Base-by-base conservation (phyloP, 2,797 vertebrate species). In the Pempheris klunzingeri region DNA sequence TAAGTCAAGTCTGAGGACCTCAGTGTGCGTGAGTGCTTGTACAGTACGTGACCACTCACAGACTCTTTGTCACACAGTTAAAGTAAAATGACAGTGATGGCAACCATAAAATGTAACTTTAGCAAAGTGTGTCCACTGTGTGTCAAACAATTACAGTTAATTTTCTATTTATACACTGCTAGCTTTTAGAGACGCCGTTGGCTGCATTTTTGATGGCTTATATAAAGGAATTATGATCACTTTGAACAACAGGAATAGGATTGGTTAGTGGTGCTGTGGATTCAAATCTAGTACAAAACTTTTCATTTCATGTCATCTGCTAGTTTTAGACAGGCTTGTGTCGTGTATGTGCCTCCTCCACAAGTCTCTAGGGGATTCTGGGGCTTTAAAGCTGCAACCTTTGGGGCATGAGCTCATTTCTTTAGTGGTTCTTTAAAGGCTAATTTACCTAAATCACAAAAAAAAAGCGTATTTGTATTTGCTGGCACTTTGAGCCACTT, bases 31-130 rank as follows among this genome's bases (percentile, higher is more conserved):
- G 65, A 61, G 49, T 52, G n/a, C 17, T 65, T 57, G 70, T 70
- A 46, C 58, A 61, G 71, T 50, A 44, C 71, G 69, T 67, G 69
- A 79, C 38, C 34, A 32, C 64, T 70, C 74, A 78, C 63, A 67
- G 64, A 43, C 4, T 44, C 36, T 50, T 41, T 38, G 30, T 82
- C 43, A 47, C 55, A 41, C 54, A 57, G 47, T 65, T 53, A 73
- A 57, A 54, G n/a, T 38, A 34, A 81, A 71, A 66, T 8, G 12
- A 55, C 15, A 71, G 20, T 34, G 12, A 57, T 7, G 20, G 28
- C 46, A 43, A 61, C 52, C 18, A 18, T 32, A 28, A 61, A 41
- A 53, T 32, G 22, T 28, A 63, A 59, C 57, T 62, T 43, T 43
- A 43, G 17, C 60, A 65, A 58, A 24, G 63, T 47, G 53, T 54